Conservation (phyloP, 2,888 invertebrate genomes). For the Pachydiplax longipennis region DNA sequence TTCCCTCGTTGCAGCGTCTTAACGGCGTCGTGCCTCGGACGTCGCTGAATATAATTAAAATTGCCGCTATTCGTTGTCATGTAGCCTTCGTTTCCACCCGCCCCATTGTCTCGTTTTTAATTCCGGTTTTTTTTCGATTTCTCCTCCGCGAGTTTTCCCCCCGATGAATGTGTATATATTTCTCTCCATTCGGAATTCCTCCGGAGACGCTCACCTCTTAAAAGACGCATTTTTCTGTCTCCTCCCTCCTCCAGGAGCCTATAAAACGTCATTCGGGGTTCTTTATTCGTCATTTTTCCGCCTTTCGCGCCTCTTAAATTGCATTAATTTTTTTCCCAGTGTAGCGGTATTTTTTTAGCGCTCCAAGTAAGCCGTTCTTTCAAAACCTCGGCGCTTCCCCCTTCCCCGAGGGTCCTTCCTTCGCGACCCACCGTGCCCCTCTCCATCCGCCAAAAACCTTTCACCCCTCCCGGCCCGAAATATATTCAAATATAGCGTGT, state of each 20-base stretch:
- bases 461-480: background rate
- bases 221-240: background rate
- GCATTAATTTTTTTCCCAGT: slow-evolving; percentile 2
- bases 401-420: background rate
- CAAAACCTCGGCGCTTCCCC: background rate
- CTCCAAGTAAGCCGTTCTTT: slow-evolving; percentile 27
- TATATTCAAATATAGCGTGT: slow-evolving; percentile 45
- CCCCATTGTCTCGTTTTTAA: background rate
- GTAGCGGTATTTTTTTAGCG: background rate
- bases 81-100: background rate
- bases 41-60: background rate
- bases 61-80: background rate
- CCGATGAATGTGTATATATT: background rate
- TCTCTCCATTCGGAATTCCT: background rate
- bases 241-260: background rate
- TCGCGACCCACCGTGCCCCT: background rate
- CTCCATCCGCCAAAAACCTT: background rate
- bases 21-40: background rate
- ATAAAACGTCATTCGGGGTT: slow-evolving; percentile 1
- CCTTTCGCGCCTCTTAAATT: background rate
- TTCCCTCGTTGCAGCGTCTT: background rate
- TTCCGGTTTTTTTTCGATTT: background rate
- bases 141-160: background rate
- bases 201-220: background rate
- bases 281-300: background rate